Evolutionary conservation across 2,113 vertebrate genomes (phyloP).

Genomic region (Diadophis punctatus): DNA sequence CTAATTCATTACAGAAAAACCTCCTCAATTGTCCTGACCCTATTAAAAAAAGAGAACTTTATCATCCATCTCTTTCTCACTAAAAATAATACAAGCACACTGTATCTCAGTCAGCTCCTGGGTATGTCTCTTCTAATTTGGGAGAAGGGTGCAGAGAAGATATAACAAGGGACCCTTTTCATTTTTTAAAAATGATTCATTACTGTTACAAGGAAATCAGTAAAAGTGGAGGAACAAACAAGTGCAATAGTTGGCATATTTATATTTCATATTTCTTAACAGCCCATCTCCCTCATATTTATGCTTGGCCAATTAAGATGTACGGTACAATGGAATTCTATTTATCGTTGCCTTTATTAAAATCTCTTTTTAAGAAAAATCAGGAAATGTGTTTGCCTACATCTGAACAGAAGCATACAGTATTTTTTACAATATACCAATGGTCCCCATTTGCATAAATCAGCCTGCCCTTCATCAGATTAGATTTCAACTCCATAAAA

Average conservation of each 20-base stretch:
- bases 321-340: not conserved
- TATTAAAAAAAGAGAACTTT: not conserved
- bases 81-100: not conserved
- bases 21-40: conserved; percentile 50
- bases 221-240: not conserved
- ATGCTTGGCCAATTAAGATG: not conserved
- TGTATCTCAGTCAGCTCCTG: not conserved
- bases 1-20: conserved; percentile 50
- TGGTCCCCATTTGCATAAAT: not conserved
- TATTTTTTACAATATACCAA: not conserved
- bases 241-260: not conserved
- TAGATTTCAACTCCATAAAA: not conserved
- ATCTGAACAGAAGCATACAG: not conserved
- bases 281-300: not conserved
- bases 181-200: not conserved
- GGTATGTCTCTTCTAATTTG: not conserved
- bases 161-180: not conserved
- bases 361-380: not conserved
- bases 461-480: not conserved
- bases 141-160: not conserved
- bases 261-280: not conserved
- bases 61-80: not conserved
- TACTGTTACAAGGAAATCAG: not conserved
- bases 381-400: not conserved
- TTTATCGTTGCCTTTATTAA: not conserved